Base-by-base conservation (phyloP, 2,113 vertebrate genomes). In the Suncus etruscus region DNA sequence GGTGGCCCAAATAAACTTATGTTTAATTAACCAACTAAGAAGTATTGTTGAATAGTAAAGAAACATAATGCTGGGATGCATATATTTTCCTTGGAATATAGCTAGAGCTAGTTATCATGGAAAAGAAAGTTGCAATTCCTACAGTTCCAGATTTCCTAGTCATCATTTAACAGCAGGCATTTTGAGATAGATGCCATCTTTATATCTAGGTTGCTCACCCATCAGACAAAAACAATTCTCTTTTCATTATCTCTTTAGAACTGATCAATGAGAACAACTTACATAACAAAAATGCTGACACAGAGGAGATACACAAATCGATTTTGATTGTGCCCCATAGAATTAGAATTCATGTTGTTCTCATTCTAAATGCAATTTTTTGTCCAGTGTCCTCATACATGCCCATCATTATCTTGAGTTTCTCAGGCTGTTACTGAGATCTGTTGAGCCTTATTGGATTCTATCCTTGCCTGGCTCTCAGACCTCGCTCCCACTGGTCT, bases 351-450 rank as follows among this genome's bases (percentile, higher is more conserved):
- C 16, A 3, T 69, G 3, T 25, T 16, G 16, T 8, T 1, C 72
- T 39, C 5, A 16, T 15, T 76, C 25, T 5, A 27, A 2, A 8
- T 22, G 25, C 63, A 18, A 25, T 27, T 65, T 65, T 5, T 25
- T 65, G 63, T 65, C 22, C 22, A 65, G 22, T 22, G 20, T 6
- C 16, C 10, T 54, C 54, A 54, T 16, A 54, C 18, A 54, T 54
- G 9, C 1, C 16, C 45, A 4, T 10, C 50, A n/a, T 27, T 4
- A 12, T n/a, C 15, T 20, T 27, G 15, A 11, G 39, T 8, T 7
- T 77, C 16, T 11, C 31, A 32, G 7, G 1, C 5, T 2, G 2
- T 16, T 18, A 3, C 31, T 70, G 18, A 0, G 3, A 7, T 69
- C 24, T 84, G 14, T 8, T 15, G 10, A 74, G 15, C 16, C 11